Conservation (phyloP, 2,797 vertebrate genomes). For the Gambusia yucatana region DNA sequence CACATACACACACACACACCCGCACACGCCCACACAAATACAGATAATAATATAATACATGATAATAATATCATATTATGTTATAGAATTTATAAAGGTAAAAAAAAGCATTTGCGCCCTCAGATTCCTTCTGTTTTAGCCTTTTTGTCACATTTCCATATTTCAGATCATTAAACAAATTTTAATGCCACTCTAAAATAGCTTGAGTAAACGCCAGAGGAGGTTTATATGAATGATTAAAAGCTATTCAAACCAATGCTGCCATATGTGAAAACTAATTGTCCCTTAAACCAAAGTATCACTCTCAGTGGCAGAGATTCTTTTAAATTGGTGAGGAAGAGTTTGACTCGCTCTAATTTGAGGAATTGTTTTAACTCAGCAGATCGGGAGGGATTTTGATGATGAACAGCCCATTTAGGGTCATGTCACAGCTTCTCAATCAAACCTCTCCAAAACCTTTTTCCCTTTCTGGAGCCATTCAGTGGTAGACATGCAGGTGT, state of each 20-base stretch:
- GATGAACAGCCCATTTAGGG: not conserved
- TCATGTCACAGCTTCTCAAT: not conserved
- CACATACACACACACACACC: constrained; percentile 19
- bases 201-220: not conserved
- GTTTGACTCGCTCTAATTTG: not conserved
- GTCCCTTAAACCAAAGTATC: not conserved
- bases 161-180: not conserved
- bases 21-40: not conserved
- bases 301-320: not conserved
- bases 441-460: not conserved
- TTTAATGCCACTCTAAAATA: not conserved
- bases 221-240: not conserved
- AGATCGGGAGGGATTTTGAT: not conserved
- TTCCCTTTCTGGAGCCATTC: not conserved
- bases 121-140: not conserved
- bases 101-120: not conserved
- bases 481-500: not conserved
- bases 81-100: not conserved
- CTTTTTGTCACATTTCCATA: not conserved
- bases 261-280: not conserved
- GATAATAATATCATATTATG: not conserved
- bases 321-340: not conserved
- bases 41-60: not conserved
- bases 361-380: not conserved
- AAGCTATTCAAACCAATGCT: not conserved